These are phyloP conservation scores for Drosophila simulans DNA, from an alignment of 1,140 invertebrate genomes.

Conservation along the genomic window DNA sequence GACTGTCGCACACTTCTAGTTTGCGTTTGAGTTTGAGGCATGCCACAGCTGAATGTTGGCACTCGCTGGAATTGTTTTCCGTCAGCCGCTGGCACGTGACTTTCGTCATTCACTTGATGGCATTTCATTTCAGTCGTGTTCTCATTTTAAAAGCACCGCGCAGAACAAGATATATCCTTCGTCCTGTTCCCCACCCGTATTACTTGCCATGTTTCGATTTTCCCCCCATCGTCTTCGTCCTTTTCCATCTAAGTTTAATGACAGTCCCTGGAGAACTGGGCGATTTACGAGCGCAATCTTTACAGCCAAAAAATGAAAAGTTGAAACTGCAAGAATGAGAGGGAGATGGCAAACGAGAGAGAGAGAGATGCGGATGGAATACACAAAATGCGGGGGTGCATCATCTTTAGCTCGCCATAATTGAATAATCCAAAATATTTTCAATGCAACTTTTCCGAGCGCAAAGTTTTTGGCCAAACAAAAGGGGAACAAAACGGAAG, in stretches of 20 bases:
- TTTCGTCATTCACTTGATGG: constrained; percentile 48
- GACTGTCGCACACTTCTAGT: constrained; percentile 18
- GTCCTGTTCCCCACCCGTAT: neutral
- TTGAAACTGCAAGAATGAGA: constrained; percentile 30
- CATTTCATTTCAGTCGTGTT: constrained; percentile 43
- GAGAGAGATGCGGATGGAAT: constrained; percentile 1
- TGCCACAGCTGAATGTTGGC: constrained; percentile 54
- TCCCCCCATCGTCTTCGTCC: neutral
- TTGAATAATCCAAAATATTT: constrained; percentile 51
- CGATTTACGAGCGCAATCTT: constrained; percentile 55
- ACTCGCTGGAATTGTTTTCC: constrained; percentile 55
- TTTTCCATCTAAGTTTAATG: constrained; percentile 37
- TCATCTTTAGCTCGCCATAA: constrained; percentile 27
- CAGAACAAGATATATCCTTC: constrained; percentile 18
- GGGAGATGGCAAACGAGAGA: neutral
- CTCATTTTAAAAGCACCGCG: constrained; percentile 24
- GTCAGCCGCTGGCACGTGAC: constrained; percentile 50
- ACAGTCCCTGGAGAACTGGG: constrained; percentile 29
- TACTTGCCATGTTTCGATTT: neutral
- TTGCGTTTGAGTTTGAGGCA: constrained; percentile 29
- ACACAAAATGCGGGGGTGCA: constrained; percentile 1
- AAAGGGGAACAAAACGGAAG: constrained; percentile 15
- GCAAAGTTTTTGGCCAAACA: constrained; percentile 27
- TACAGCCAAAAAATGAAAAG: constrained; percentile 31
- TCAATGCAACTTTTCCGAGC: constrained; percentile 33